These are phyloP conservation scores for Ephestia elutella DNA, from an alignment of 1,140 invertebrate species.

Conservation along the genomic window DNA sequence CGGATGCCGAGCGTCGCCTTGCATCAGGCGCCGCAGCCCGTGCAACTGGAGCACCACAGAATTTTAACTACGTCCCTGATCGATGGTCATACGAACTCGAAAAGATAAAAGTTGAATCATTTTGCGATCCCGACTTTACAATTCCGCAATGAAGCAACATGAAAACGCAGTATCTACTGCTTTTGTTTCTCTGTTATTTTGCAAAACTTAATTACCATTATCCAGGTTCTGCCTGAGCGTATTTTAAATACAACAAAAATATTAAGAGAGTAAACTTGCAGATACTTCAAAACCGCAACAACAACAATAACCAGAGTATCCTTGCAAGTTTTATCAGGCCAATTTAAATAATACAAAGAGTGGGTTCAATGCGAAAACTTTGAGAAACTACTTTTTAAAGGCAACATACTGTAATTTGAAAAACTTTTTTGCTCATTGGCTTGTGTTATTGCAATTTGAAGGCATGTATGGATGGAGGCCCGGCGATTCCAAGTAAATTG, in stretches of 20 bases:
- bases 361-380: not conserved
- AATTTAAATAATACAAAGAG: conserved; percentile 1
- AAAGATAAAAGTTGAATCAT: no score
- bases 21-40: conserved; percentile 87
- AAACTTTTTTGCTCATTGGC: not conserved
- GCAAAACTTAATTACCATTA: not conserved
- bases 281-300: not conserved
- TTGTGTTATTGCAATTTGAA: not conserved
- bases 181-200: not conserved
- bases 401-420: not conserved
- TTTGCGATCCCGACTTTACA: no score
- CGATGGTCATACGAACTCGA: not conserved
- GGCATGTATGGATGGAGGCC: not conserved
- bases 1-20: conserved; percentile 87
- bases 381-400: not conserved
- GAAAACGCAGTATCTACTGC: not conserved
- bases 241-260: conserved; percentile 2
- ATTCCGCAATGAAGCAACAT: not conserved
- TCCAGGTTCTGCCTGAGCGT: not conserved
- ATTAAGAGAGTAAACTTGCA: conserved; percentile 1
- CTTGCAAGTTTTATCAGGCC: not conserved
- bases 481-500: conserved; percentile 53
- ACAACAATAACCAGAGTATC: not conserved
- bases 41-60: conserved; percentile 80
- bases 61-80: conserved; percentile 26